A percentile compares a stretch with the other conserved stretches of the same genome.
phyloP scores from a whole-genome alignment of 1,140 invertebrate genomes.

The Musca domestica region DNA sequence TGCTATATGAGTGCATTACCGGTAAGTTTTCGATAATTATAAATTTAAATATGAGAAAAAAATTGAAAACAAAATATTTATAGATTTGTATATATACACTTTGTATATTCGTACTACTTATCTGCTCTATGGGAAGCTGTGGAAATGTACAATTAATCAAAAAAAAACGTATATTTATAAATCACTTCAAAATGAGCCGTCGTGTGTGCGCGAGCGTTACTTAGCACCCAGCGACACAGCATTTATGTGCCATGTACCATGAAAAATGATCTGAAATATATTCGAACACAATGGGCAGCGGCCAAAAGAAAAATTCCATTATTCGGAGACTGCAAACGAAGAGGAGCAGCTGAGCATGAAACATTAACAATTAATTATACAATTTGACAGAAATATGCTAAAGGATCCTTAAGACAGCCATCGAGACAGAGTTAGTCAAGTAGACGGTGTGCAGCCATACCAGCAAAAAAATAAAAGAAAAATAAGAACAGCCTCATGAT shows the following conservation, averaged over 20 bases:
- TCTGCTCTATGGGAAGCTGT: too few relatives aligned
- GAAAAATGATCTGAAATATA: slow-evolving; percentile 15
- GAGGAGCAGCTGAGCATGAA: slow-evolving; percentile 8
- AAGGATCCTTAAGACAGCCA: slow-evolving; percentile 13
- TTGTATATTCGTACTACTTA: too few relatives aligned
- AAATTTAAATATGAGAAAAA: too few relatives aligned
- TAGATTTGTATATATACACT: too few relatives aligned
- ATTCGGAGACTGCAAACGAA: not conserved
- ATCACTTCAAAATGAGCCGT: not conserved
- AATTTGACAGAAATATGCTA: slow-evolving; percentile 20
- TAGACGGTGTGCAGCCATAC: not conserved
- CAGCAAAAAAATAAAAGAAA: not conserved
- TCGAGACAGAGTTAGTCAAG: not conserved
- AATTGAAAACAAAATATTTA: not conserved
- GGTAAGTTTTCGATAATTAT: too few relatives aligned
- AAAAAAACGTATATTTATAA: slow-evolving; percentile 12
- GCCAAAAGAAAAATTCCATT: not conserved
- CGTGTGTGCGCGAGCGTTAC: not conserved
- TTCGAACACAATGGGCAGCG: not conserved
- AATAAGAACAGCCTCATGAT: not conserved
- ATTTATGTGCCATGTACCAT: slow-evolving; percentile 5
- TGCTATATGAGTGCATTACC: too few relatives aligned
- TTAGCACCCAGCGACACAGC: slow-evolving; percentile 5
- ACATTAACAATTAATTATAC: slow-evolving; percentile 21
- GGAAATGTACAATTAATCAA: not conserved